Conservation (phyloP, 1,140 invertebrate species). For the Whitmania pigra region DNA sequence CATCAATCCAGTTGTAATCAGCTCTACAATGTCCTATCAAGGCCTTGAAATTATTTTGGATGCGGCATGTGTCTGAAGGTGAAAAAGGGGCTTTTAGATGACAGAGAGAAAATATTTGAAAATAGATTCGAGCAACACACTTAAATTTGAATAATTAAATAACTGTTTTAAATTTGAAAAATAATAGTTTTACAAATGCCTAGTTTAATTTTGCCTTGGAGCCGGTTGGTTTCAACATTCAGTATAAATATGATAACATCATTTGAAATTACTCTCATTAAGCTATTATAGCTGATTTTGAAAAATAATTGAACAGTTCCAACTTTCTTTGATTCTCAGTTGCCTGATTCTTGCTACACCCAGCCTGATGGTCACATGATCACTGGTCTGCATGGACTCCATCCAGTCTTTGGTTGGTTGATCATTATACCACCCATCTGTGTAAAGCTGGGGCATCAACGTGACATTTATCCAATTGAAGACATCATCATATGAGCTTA, state of each 20-base stretch:
- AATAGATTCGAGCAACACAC: too few species aligned
- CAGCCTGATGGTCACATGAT: conserved; percentile 34
- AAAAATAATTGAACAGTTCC: conserved; percentile 11
- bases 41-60: conserved; percentile 27
- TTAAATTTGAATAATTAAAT: too few species aligned
- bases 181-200: too few species aligned
- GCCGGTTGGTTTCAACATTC: too few species aligned
- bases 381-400: conserved; percentile 35
- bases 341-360: conserved; percentile 38
- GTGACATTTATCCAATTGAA: conserved; percentile 33
- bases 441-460: conserved; percentile 36
- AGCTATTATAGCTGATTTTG: not conserved
- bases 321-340: conserved; percentile 38
- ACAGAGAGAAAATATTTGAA: too few species aligned
- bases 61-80: conserved; percentile 35
- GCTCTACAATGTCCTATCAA: conserved; percentile 37
- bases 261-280: not conserved
- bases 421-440: conserved; percentile 34
- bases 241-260: too few species aligned
- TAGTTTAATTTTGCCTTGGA: too few species aligned
- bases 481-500: conserved; percentile 19
- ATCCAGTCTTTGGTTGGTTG: conserved; percentile 34
- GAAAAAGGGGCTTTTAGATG: not conserved
- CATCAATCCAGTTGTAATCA: conserved; percentile 39
- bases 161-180: too few species aligned